A percentile compares a stretch with the other conserved stretches of the same genome.
Conservation (phyloP, 2,888 invertebrate genomes). For the Dolomedes plantarius region DNA sequence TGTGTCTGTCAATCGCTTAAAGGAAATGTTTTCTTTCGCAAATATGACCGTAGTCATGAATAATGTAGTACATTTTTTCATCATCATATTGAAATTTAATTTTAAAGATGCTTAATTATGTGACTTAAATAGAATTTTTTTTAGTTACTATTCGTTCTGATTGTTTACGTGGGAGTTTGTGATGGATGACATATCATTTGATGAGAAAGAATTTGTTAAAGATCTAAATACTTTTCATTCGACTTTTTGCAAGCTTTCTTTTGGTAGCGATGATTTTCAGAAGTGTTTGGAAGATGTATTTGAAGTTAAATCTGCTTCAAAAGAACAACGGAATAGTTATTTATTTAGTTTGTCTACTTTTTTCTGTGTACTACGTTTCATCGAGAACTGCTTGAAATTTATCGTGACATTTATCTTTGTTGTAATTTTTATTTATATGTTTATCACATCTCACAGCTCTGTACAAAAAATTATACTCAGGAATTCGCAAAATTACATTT, state of each 20-base stretch:
- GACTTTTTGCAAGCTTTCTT: neutral
- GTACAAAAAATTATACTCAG: conserved; percentile 83
- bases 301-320: neutral
- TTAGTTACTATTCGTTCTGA: neutral
- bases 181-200: neutral
- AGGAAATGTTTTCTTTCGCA: neutral
- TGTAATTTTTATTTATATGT: conserved; percentile 52
- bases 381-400: conserved; percentile 31
- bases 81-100: neutral
- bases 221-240: neutral
- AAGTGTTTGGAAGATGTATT: conserved; percentile 2
- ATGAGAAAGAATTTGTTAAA: neutral
- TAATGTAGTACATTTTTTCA: neutral
- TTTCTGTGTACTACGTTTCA: neutral
- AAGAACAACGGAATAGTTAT: neutral
- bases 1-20: too few species aligned
- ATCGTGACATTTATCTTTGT: conserved; percentile 30
- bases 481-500: conserved; percentile 87
- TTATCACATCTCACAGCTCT: conserved; percentile 75
- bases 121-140: neutral
- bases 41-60: neutral
- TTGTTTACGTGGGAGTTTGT: neutral
- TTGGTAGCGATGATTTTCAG: neutral
- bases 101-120: neutral
- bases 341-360: neutral